phyloP scores from a whole-genome alignment of 1,140 invertebrate genomes.

The Dinoponera quadriceps region DNA sequence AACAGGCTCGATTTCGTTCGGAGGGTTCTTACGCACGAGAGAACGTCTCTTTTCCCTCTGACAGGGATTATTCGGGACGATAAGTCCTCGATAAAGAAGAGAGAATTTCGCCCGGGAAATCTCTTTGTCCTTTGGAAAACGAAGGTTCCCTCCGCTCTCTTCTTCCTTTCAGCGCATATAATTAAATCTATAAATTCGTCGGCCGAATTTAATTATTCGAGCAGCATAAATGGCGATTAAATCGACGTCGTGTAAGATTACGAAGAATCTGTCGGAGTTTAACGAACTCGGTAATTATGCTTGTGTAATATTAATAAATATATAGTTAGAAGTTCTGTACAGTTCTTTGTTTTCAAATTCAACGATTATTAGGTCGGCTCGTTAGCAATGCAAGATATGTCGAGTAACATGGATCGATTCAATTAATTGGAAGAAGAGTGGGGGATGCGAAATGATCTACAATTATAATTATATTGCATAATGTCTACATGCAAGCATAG shows the following conservation, averaged over 20 bases:
- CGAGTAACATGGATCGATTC: slow-evolving; percentile 10
- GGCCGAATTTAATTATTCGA: slow-evolving; percentile 12
- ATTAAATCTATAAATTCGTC: slow-evolving; percentile 44
- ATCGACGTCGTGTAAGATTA: neutral
- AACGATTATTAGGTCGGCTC: neutral
- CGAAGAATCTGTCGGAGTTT: neutral
- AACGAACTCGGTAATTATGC: neutral
- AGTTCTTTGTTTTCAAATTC: neutral
- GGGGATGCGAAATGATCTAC: neutral
- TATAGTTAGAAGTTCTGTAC: neutral
- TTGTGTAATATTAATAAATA: slow-evolving; percentile 8
- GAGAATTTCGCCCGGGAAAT: slow-evolving; percentile 15
- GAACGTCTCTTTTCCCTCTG: neutral
- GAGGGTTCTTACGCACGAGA: neutral
- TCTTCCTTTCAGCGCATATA: neutral
- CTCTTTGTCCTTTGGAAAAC: slow-evolving; percentile 20
- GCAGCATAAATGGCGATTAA: slow-evolving; percentile 10
- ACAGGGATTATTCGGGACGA: slow-evolving; percentile 25
- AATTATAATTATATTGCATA: slow-evolving; percentile 35
- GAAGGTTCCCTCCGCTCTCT: neutral
- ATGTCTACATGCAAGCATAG: neutral
- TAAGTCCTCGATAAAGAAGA: slow-evolving; percentile 25
- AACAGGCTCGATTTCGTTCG: slow-evolving; percentile 31
- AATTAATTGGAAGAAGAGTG: neutral
- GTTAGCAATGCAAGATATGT: slow-evolving; percentile 9